Conservation (phyloP, 2,113 vertebrate genomes). For the Malurus cyaneus region DNA sequence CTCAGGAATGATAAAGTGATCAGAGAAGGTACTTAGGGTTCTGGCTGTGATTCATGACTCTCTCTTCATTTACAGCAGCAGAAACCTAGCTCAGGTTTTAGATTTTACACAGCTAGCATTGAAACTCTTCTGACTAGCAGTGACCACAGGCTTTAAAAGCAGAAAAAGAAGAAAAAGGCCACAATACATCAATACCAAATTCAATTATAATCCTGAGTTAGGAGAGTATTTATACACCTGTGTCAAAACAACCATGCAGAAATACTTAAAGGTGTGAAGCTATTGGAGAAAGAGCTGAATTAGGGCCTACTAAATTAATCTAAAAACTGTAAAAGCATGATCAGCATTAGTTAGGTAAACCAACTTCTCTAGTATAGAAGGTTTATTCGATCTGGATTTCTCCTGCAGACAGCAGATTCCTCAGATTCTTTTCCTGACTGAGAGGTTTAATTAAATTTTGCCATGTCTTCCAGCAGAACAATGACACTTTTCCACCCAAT, state of each 20-base stretch:
- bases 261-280: neutral
- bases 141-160: neutral
- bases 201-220: neutral
- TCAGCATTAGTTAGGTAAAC: neutral
- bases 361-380: neutral
- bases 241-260: neutral
- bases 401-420: neutral
- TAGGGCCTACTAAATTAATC: neutral
- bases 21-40: neutral
- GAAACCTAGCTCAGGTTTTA: neutral
- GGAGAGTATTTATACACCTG: neutral
- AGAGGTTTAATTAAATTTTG: neutral
- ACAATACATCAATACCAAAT: neutral
- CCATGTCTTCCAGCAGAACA: neutral
- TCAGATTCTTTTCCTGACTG: neutral
- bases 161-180: neutral
- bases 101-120: neutral
- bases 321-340: neutral
- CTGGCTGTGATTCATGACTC: neutral
- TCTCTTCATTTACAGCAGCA: neutral
- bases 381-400: neutral
- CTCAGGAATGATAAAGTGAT: neutral
- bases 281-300: neutral
- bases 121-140: neutral
- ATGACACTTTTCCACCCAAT: neutral